Evolutionary conservation across 2,888 invertebrate genomes (phyloP), one percentile per base, ranked within the genome.

Genomic region (Eremobia ochroleuca): DNA sequence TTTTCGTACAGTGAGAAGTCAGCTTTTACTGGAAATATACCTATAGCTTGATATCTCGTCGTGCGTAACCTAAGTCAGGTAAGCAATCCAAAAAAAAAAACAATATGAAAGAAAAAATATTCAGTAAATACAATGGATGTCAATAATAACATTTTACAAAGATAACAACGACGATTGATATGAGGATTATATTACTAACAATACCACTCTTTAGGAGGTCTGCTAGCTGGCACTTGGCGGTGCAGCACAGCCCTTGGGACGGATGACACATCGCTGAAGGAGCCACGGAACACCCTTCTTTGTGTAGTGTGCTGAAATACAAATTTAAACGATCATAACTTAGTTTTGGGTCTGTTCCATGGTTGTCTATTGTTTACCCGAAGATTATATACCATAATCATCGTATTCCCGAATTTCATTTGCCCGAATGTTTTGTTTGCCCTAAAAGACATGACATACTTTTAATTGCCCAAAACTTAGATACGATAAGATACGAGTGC

Each of bases 171-270:
- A 83, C 62, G 13, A 84, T 76, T 49, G 84, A 70, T 83, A 83
- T 76, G 43, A 84, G 15, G 31, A 84, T 82, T 77, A 82, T 59
- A 78, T 74, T 87, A 94, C 96, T 94, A 87, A 97, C 97, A 88
- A 96, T 96, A 76, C 97, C 97, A 82, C 93, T 92, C 5, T 85
- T 77, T 37, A 87, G 85, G 43, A 96, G 93, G 85, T 97, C 91
- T 0, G 95, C 94, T 73, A 93, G 94, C 70, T 92, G 90, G 85
- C 97, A 97, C 40, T 94, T 91, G 1, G 90, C 75, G 9, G 90
- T 93, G 85, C 97, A 97, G 89, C 97, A 97, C n/a, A 94, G 91
- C 0, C 97, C 97, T 83, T 97, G 97, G 0, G 97, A 97, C 0
- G 97, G 97, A 78, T 97, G 97, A 81, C 97, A 97, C 73, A 90